Percentiles rank a stretch among this genome's conserved stretches.
These are phyloP conservation scores for Sarcophilus harrisii DNA, from an alignment of 2,797 vertebrate species.

Conservation along the genomic window DNA sequence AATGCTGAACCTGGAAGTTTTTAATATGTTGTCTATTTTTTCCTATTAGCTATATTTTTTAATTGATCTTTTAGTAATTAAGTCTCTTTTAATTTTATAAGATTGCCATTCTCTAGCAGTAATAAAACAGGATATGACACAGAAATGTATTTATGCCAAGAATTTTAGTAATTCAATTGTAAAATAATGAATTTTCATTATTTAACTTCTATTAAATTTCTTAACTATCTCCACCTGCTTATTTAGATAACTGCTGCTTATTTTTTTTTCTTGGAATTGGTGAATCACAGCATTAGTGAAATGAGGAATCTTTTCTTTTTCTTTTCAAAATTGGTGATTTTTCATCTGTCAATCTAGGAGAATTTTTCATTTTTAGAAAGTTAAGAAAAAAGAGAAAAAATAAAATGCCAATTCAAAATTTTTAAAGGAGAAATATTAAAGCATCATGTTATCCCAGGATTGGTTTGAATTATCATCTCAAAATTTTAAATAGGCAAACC, in stretches of 20 bases:
- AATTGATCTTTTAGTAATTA: slow-evolving; percentile 69
- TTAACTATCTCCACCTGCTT: slow-evolving; percentile 64
- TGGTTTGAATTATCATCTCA: too few relatives aligned
- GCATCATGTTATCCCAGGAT: too few relatives aligned
- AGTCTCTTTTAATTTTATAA: slow-evolving; percentile 59
- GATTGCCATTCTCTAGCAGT: slow-evolving; percentile 60
- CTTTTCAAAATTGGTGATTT: slow-evolving; percentile 62
- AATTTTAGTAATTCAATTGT: slow-evolving; percentile 72
- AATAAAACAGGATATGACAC: slow-evolving; percentile 65
- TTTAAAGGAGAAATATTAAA: too few relatives aligned
- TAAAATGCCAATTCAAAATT: too few relatives aligned
- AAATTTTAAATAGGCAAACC: too few relatives aligned
- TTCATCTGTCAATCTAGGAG: too few relatives aligned
- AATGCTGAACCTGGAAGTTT: slow-evolving; percentile 45
- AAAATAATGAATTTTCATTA: slow-evolving; percentile 69
- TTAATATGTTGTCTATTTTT: slow-evolving; percentile 52
- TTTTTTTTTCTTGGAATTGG: slow-evolving; percentile 54
- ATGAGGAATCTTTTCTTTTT: slow-evolving; percentile 47
- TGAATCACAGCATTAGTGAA: slow-evolving; percentile 52
- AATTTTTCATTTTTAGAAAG: too few relatives aligned
- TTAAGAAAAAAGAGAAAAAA: too few relatives aligned
- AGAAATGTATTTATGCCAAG: slow-evolving; percentile 59
- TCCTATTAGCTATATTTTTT: slow-evolving; percentile 48
- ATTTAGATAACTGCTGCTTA: slow-evolving; percentile 66
- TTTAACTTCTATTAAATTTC: slow-evolving; percentile 71